These are phyloP conservation scores for Pluvianellus socialis DNA, from an alignment of 2,113 vertebrate species.

Conservation along the genomic window DNA sequence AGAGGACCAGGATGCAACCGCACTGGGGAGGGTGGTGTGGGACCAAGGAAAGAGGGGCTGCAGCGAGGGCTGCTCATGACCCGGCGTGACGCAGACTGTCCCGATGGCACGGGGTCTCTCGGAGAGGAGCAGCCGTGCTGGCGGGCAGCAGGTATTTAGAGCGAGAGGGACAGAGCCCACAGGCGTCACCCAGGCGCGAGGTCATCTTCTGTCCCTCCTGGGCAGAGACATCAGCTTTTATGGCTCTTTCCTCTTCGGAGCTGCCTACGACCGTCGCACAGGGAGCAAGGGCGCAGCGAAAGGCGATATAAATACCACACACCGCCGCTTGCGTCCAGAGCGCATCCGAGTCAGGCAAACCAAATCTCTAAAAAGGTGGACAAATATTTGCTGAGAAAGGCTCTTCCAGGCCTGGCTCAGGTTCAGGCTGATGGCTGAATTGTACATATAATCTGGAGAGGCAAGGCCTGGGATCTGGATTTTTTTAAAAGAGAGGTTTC, in stretches of 20 bases:
- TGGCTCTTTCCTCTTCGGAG: background rate
- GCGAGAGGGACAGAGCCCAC: constrained; percentile 63
- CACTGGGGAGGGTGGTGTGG: background rate
- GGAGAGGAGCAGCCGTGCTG: background rate
- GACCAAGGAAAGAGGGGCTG: background rate
- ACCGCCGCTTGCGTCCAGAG: background rate
- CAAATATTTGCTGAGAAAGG: constrained; percentile 44
- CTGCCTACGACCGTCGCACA: background rate
- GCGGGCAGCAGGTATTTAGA: constrained; percentile 62
- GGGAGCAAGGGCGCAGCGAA: background rate
- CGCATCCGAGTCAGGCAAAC: background rate
- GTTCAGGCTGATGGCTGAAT: constrained; percentile 19
- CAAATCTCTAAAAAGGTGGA: constrained; percentile 42
- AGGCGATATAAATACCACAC: constrained; percentile 43
- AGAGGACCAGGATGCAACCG: fast-evolving
- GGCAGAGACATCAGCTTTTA: background rate
- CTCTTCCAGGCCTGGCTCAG: background rate
- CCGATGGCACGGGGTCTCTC: background rate
- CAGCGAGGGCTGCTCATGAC: constrained; percentile 71
- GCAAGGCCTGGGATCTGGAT: background rate
- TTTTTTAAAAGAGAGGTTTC: background rate
- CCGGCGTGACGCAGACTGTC: constrained; percentile 51
- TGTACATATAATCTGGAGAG: background rate
- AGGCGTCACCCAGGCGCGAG: constrained; percentile 78
- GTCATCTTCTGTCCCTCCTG: background rate